Evolutionary conservation across 2,797 vertebrate species (phyloP).

Genomic region (Notoglanidium macrostoma): DNA sequence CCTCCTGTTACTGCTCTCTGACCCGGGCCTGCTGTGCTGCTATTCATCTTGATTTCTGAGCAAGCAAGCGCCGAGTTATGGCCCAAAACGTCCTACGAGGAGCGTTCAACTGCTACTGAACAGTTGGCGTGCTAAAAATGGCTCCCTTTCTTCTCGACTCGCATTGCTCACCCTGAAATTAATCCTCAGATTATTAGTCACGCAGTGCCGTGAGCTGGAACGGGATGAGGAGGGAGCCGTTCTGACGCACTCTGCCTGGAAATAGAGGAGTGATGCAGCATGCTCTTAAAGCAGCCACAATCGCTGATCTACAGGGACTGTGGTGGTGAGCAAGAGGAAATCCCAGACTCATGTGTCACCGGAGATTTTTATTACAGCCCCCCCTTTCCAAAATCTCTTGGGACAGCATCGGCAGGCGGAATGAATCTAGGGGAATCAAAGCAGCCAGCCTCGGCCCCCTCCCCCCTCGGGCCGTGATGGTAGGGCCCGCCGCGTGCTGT

Average conservation of each 20-base stretch:
- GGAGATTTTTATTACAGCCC: constrained; percentile 40
- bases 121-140: constrained; percentile 49
- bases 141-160: constrained; percentile 49
- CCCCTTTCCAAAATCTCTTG: constrained; percentile 19
- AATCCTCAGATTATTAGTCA: constrained; percentile 60
- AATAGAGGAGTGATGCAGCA: constrained; percentile 33
- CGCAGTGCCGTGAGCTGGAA: constrained; percentile 46
- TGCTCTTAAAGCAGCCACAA: constrained; percentile 45
- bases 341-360: constrained; percentile 40
- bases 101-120: constrained; percentile 47
- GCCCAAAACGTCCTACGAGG: constrained; percentile 55
- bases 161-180: constrained; percentile 54
- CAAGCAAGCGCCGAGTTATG: not conserved
- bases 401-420: constrained; percentile 23
- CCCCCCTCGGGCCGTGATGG: constrained; percentile 28
- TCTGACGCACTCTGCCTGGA: constrained; percentile 39
- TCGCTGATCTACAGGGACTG: constrained; percentile 8
- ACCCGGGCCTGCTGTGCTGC: not conserved
- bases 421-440: constrained; percentile 62
- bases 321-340: constrained; percentile 48
- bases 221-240: constrained; percentile 34
- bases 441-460: constrained; percentile 62
- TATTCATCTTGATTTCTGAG: constrained; percentile 1
- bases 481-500: constrained; percentile 61
- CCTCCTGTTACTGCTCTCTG: not conserved